A percentile compares a stretch with the other conserved stretches of the same genome.
Conservation (phyloP, 2,113 vertebrate genomes). For the Ciconia maguari region DNA sequence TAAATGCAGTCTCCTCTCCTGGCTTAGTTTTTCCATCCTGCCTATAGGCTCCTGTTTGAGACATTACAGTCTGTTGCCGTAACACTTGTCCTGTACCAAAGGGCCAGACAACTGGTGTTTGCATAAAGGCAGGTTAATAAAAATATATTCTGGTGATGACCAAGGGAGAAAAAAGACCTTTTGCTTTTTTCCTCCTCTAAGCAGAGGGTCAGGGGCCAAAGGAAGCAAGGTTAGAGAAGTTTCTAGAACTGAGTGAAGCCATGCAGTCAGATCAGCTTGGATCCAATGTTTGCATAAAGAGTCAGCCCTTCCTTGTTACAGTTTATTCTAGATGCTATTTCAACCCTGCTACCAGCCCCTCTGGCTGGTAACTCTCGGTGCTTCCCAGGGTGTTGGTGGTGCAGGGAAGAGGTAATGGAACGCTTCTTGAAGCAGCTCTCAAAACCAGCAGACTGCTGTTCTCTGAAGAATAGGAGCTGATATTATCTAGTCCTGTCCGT, state of each 20-base stretch:
- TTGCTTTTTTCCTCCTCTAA: neutral
- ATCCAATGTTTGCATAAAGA: neutral
- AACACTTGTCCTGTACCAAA: neutral
- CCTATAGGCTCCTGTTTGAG: neutral
- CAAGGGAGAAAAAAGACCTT: neutral
- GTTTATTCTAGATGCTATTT: neutral
- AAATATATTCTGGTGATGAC: neutral
- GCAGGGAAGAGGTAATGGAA: neutral
- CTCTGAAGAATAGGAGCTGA: neutral
- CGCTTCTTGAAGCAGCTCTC: neutral
- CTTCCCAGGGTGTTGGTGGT: neutral
- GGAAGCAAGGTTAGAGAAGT: neutral
- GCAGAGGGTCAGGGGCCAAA: neutral
- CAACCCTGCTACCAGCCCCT: neutral
- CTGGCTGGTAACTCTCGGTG: neutral
- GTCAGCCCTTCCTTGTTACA: neutral
- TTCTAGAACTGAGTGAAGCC: neutral
- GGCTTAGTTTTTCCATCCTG: neutral
- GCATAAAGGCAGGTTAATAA: neutral
- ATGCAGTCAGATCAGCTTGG: neutral
- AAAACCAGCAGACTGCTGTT: neutral
- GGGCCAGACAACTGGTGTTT: neutral
- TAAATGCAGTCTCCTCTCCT: neutral
- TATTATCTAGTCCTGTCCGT: neutral
- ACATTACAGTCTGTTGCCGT: conserved; percentile 22